phyloP scores from a whole-genome alignment of 2,113 vertebrate species.

The Bubo scandiacus region DNA sequence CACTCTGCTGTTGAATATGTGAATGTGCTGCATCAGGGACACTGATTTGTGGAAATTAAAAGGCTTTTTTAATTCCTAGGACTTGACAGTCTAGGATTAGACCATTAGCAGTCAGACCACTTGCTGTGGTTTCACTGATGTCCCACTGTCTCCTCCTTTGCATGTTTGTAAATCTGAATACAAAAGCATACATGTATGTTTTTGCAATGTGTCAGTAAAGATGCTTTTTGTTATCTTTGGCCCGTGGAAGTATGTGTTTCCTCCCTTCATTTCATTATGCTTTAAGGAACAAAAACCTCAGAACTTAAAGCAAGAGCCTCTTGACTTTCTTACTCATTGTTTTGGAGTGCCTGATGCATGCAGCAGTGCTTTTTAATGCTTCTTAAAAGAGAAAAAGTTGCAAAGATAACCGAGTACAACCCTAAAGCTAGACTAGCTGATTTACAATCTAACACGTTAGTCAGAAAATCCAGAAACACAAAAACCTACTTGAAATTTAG shows the following conservation, averaged over 20 bases:
- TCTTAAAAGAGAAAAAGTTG: not conserved
- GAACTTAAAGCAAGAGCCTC: not conserved
- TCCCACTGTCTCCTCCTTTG: not conserved
- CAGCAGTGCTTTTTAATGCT: not conserved
- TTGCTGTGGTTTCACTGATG: not conserved
- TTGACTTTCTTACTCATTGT: not conserved
- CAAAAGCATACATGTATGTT: not conserved
- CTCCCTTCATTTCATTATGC: not conserved
- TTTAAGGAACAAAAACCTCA: not conserved
- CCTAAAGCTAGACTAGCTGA: not conserved
- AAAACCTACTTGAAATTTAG: not conserved
- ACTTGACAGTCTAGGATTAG: not conserved
- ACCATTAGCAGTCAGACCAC: not conserved
- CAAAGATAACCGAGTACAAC: not conserved
- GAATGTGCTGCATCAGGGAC: not conserved
- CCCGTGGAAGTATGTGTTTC: not conserved
- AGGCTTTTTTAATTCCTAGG: not conserved
- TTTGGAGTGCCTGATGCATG: not conserved
- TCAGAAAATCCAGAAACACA: not conserved
- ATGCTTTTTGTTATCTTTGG: not conserved
- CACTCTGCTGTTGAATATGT: not conserved
- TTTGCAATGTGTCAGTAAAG: not conserved
- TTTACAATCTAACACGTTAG: not conserved
- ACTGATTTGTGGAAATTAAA: constrained; percentile 8
- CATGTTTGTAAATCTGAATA: not conserved